These are phyloP conservation scores for Sternotherus odoratus DNA, from an alignment of 2,797 vertebrate genomes.

Conservation along the genomic window DNA sequence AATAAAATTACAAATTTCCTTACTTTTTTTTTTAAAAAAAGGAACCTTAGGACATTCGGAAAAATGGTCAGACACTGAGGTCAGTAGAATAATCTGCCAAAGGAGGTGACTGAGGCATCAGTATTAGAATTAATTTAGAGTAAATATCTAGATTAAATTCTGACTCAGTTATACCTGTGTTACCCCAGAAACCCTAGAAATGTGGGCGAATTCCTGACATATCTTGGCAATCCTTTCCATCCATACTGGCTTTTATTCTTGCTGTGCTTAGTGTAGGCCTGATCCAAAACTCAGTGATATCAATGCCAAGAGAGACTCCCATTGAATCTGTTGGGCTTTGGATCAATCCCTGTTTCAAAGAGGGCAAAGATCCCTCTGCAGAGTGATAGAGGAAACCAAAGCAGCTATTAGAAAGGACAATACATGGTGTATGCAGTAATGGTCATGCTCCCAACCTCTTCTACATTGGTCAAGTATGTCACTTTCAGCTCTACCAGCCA, in stretches of 20 bases:
- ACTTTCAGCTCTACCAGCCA: slow-evolving; percentile 3
- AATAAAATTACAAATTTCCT: not conserved
- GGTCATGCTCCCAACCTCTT: not conserved
- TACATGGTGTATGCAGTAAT: not conserved
- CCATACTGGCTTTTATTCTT: not conserved
- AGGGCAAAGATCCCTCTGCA: not conserved
- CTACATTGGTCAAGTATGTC: not conserved
- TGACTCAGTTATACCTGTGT: not conserved
- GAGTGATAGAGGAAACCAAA: not conserved
- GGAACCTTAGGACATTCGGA: not conserved
- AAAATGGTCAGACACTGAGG: slow-evolving; percentile 62
- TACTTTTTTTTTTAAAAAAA: not conserved
- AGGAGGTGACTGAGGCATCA: slow-evolving; percentile 15
- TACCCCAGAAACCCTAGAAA: not conserved
- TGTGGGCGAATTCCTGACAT: fast-evolving
- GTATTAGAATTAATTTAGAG: not conserved
- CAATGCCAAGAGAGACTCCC: not conserved
- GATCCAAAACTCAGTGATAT: not conserved
- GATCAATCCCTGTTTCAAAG: not conserved
- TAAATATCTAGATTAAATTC: not conserved
- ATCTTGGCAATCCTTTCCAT: not conserved
- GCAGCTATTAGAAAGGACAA: not conserved
- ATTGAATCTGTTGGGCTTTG: not conserved
- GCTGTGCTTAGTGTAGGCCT: not conserved
- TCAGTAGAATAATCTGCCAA: slow-evolving; percentile 71